These are phyloP conservation scores for Sebastes steindachneri DNA, from an alignment of 2,797 vertebrate species.

Conservation along the genomic window DNA sequence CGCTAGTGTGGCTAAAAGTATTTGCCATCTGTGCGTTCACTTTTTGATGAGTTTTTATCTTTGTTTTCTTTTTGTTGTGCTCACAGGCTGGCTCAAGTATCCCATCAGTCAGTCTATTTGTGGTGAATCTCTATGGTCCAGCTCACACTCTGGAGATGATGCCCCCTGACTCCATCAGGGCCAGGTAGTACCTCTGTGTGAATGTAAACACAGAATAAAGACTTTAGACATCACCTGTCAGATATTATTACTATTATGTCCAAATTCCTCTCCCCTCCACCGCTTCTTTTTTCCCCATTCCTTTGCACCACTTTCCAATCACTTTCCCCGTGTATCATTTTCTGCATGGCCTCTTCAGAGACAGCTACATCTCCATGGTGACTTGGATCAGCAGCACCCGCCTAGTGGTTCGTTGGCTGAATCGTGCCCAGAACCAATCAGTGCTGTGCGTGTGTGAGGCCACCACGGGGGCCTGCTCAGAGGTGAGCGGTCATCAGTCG, in stretches of 20 bases:
- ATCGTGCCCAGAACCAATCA: conserved; percentile 87
- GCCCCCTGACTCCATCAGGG: conserved; percentile 82
- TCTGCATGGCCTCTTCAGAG: conserved; percentile 72
- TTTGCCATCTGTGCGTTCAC: background rate
- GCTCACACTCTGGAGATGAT: conserved; percentile 86
- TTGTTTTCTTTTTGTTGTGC: conserved; percentile 11
- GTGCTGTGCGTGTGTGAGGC: conserved; percentile 86
- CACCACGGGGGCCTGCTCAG: conserved; percentile 86
- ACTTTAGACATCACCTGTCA: conserved; percentile 19
- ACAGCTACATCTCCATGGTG: conserved; percentile 88
- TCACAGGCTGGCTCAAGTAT: conserved; percentile 86
- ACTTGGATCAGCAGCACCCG: conserved; percentile 86
- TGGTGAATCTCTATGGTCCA: conserved; percentile 87
- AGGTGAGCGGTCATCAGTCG: conserved; percentile 78
- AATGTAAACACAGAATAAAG: conserved; percentile 28
- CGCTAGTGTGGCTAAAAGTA: background rate
- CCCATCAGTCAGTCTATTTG: conserved; percentile 85
- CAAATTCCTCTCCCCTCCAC: background rate
- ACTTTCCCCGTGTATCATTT: conserved; percentile 12
- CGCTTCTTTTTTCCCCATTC: background rate
- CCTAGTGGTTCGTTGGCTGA: conserved; percentile 86
- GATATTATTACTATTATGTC: conserved; percentile 2
- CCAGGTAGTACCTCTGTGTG: conserved; percentile 72
- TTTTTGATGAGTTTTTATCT: background rate
- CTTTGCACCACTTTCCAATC: conserved; percentile 16